Conservation (phyloP, 2,113 vertebrate genomes). For the Columba janthina region DNA sequence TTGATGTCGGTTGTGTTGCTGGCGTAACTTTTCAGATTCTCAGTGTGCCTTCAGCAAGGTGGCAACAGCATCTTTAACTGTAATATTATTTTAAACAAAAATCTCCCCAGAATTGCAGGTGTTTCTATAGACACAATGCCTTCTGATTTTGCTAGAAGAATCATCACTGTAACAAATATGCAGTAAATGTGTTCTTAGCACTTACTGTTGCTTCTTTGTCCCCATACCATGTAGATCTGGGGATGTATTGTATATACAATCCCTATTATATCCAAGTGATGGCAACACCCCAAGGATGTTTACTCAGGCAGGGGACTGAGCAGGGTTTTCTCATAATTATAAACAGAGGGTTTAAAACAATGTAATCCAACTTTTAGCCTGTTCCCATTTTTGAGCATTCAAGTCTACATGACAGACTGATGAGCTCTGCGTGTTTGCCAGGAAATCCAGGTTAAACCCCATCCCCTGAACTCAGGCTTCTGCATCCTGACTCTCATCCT, state of each 20-base stretch:
- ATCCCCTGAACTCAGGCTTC: constrained; percentile 47
- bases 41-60: neutral
- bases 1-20: neutral
- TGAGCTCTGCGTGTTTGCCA: constrained; percentile 53
- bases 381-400: neutral
- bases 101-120: neutral
- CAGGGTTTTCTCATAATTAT: constrained; percentile 44
- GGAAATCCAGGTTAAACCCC: constrained; percentile 76
- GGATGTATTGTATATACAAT: neutral
- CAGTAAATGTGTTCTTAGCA: neutral
- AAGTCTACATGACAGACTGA: constrained; percentile 12
- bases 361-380: neutral
- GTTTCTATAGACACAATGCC: neutral
- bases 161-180: neutral
- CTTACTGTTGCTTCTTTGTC: neutral
- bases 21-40: neutral
- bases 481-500: constrained; percentile 77
- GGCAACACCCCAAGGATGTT: constrained; percentile 55
- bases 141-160: neutral
- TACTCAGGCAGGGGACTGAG: constrained; percentile 1
- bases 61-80: neutral
- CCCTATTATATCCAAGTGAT: constrained; percentile 14
- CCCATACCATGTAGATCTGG: neutral
- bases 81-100: neutral
- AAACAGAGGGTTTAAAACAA: constrained; percentile 56